phyloP scores from a whole-genome alignment of 2,888 invertebrate species.

The Lymantria monacha region DNA sequence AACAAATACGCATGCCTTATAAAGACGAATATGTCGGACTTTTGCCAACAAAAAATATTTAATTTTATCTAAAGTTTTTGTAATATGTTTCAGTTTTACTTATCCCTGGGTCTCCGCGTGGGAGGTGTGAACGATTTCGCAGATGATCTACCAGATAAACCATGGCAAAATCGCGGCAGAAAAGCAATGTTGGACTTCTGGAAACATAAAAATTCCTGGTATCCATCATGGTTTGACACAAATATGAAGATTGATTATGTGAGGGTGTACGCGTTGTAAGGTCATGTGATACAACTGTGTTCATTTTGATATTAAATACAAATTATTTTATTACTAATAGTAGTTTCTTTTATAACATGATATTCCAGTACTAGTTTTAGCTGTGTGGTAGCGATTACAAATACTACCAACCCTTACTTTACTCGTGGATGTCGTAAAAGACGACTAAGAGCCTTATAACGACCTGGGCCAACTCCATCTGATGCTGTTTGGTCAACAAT shows the following conservation, averaged over 20 bases:
- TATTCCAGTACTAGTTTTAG: background rate
- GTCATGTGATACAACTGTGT: slow-evolving; percentile 7
- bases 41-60: too few relatives aligned
- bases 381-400: too few relatives aligned
- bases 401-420: too few relatives aligned
- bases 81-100: slow-evolving; percentile 82
- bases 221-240: slow-evolving; percentile 84
- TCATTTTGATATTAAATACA: slow-evolving; percentile 17
- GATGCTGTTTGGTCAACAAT: too few relatives aligned
- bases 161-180: slow-evolving; percentile 87
- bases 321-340: background rate
- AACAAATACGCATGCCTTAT: too few relatives aligned
- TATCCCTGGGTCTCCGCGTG: slow-evolving; percentile 90
- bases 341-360: background rate
- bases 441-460: too few relatives aligned
- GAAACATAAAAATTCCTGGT: slow-evolving; percentile 79
- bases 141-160: slow-evolving; percentile 83
- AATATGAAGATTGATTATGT: slow-evolving; percentile 83
- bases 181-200: slow-evolving; percentile 86
- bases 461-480: too few relatives aligned
- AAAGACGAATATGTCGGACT: too few relatives aligned
- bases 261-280: slow-evolving; percentile 78
- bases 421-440: too few relatives aligned
- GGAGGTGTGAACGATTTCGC: slow-evolving; percentile 89
- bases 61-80: too few relatives aligned